phyloP scores from a whole-genome alignment of 2,888 invertebrate genomes.

The Cremastinae sp. region DNA sequence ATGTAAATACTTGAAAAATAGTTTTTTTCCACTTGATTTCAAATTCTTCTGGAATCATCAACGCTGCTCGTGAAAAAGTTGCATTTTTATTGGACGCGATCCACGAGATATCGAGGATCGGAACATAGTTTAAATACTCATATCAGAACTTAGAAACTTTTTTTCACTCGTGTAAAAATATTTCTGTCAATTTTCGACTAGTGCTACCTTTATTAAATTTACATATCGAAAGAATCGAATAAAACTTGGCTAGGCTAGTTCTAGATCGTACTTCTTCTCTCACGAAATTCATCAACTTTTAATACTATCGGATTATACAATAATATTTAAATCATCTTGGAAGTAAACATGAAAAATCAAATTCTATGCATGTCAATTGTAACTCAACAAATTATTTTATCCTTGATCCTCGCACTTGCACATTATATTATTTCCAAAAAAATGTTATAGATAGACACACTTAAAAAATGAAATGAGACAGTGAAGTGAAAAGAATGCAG shows the following conservation, averaged over 20 bases:
- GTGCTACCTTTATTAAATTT: slow-evolving; percentile 24
- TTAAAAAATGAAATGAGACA: not conserved
- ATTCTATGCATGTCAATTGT: slow-evolving; percentile 3
- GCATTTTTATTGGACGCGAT: slow-evolving; percentile 24
- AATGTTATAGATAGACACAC: not conserved
- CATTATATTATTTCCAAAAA: not conserved
- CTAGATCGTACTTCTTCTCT: slow-evolving; percentile 41
- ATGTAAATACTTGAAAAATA: slow-evolving; percentile 47
- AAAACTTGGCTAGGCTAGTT: slow-evolving; percentile 35
- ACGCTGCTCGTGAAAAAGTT: slow-evolving; percentile 50
- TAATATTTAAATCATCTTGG: slow-evolving; percentile 8
- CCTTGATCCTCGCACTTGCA: not conserved
- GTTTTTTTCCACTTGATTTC: slow-evolving; percentile 47
- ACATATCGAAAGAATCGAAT: slow-evolving; percentile 52
- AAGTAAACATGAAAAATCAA: slow-evolving; percentile 6
- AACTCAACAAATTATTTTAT: not conserved
- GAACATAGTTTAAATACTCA: not conserved
- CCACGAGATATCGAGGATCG: slow-evolving; percentile 5
- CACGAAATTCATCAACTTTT: slow-evolving; percentile 36
- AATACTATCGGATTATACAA: slow-evolving; percentile 48
- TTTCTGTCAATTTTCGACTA: slow-evolving; percentile 34
- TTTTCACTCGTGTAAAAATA: slow-evolving; percentile 2
- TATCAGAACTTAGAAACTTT: not conserved
- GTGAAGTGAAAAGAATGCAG: not conserved
- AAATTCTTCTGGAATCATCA: slow-evolving; percentile 51